Evolutionary conservation across 2,888 invertebrate species (phyloP), one percentile per base, ranked within the genome.

Genomic region (Aporophyla lueneburgensis): DNA sequence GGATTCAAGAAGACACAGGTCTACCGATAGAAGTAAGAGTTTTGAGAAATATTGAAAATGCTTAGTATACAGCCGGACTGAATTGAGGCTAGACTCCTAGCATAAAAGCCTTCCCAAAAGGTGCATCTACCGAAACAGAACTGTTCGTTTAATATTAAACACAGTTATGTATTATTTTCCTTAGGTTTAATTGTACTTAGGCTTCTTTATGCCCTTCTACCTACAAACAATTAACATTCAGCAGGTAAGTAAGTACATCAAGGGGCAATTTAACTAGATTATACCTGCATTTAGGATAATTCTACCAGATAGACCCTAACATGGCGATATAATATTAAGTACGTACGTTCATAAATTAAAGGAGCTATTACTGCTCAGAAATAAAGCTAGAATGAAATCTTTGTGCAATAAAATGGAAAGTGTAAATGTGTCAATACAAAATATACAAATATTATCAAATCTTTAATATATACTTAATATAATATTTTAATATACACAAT

Each of bases 391-490:
- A 65, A 77, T 46, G 43, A 77, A 63, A 72, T 78, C 0, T 71
- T 77, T 77, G 77, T 77, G 77, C 77, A 77, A 76, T 63, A 24
- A 53, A 63, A 65, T 63, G 71, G 78, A 77, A 78, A 74, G 66
- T 78, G 78, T 78, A 78, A 74, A 78, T 74, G 24, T 78, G 53
- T 59, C 71, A 59, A 77, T 78, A 78, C 63, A 78, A 79, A 79
- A 79, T 78, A 78, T 78, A 78, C 40, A 77, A 77, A 71, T 77
- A 77, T 74, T 74, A 78, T 78, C 56, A 78, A 78, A 68, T 74
- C n/a, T 78, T 74, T 74, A 40, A 53, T 66, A 56, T 49, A 58
- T 53, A 71, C 24, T 40, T 68, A 68, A 16, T 75, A 53, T 74
- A 71, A 62, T 63, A 0, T 53, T 78, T 71, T 51, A 40, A 53